Evolutionary conservation across 2,113 vertebrate genomes (phyloP), one percentile per base, ranked within the genome.

Genomic region (Melanostigma gelatinosum): DNA sequence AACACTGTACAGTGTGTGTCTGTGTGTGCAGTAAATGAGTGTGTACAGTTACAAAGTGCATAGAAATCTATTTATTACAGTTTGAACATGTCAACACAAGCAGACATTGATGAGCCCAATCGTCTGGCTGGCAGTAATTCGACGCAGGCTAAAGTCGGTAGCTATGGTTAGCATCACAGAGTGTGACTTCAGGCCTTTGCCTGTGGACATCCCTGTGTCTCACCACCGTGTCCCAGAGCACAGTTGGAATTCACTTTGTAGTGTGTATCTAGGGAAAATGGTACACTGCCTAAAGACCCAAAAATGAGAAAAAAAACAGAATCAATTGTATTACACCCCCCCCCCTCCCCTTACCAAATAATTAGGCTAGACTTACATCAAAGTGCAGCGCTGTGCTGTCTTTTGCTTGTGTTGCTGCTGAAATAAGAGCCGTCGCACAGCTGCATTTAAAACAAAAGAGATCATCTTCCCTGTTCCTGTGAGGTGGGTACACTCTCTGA

Each of bases 201-300:
- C 92, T 80, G 83, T 90, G 91, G 93, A 92, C 87, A 89, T 92
- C 88, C 89, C 89, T 40, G 74, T 60, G 81, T 88, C 87, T 91
- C 91, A 65, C 80, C 85, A 90, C 84, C 70, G 75, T 84, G 75
- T 93, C 89, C 87, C 92, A 92, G 66, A 90, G 85, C 89, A 86
- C 85, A 86, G 88, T 88, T 80, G 83, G 82, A 88, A 92, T 94
- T 94, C 92, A 93, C 92, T 94, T 94, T 94, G 87, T 93, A 92
- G 91, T 93, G 84, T 86, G 86, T 88, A 87, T 88, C 92, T 86
- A 69, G 92, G 93, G 92, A 92, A 84, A 89, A 88, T 38, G 70
- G 44, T 89, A 75, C 77, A 87, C 67, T 63, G 93, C 93, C 91
- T 93, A 58, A 89, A 93, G 93, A 91, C 2, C 2, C 57, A 75